Evolutionary conservation across 2,113 vertebrate genomes (phyloP), one percentile per base, ranked within the genome.

Genomic region (Takifugu bimaculatus): DNA sequence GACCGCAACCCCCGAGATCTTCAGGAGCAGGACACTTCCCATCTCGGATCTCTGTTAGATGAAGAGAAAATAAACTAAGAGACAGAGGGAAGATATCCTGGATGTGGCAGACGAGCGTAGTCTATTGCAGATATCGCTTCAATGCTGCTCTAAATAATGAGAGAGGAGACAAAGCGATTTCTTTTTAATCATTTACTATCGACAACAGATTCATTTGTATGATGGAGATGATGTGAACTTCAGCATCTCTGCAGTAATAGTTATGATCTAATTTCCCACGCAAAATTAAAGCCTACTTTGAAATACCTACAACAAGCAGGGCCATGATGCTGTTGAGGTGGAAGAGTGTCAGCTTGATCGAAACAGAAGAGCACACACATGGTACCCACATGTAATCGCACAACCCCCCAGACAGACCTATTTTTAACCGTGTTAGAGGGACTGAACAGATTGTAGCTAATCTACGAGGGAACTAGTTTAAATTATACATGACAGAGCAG

Each of bases 21-120:
- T 98, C 96, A 4, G 96, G 91, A 73, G 94, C 94, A 1, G 91
- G 83, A 55, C 94, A 95, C 82, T 93, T 97, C 56, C 92, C 90
- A 67, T 89, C 88, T 54, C 93, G 90, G 60, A 84, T 74, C 85
- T 96, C 96, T 94, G 89, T 62, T 57, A 15, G 52, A 69, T 62
- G 6, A 53, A 14, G 13, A 67, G 56, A 70, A 44, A 54, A 75
- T 26, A 72, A 13, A 70, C 54, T 44, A 50, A 25, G 49, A 43
- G 25, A 55, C 35, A 60, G 3, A 68, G 4, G 2, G 35, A 65
- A 3, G 13, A 47, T 35, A 6, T 6, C 20, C 26, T 54, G 50
- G 57, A 50, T 48, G 26, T 15, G 6, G 13, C 14, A 28, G 5
- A 26, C 4, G 4, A 32, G 14, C 25, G 14, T 20, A 29, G 7